Conservation (phyloP, 1,140 invertebrate species). For the Teleopsis dalmanni region DNA sequence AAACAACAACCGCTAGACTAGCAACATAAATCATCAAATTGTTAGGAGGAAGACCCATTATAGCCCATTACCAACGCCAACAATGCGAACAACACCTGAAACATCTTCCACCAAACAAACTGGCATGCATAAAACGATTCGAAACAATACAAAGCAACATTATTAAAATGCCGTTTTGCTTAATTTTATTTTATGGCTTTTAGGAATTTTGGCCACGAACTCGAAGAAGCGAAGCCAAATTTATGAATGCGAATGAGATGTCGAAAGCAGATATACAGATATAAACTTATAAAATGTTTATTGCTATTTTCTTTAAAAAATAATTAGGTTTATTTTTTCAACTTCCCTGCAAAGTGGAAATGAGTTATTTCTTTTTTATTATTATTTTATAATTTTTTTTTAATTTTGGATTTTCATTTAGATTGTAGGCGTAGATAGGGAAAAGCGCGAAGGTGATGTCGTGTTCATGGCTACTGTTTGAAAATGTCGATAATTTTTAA, state of each 20-base stretch:
- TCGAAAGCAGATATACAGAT: conserved; percentile 7
- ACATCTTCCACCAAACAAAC: not conserved
- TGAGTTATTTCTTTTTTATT: conserved; percentile 21
- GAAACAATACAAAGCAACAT: conserved; percentile 2
- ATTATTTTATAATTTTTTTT: conserved; percentile 21
- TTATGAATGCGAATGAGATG: conserved; percentile 43
- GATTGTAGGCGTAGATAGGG: conserved; percentile 33
- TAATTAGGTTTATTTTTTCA: conserved; percentile 24
- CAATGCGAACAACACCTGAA: conserved; percentile 8
- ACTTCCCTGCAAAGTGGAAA: conserved; percentile 41
- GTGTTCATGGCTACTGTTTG: conserved; percentile 13
- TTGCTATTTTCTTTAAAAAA: not conserved
- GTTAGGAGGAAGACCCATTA: conserved; percentile 41
- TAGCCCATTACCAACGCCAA: conserved; percentile 34
- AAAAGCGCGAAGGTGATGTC: conserved; percentile 17
- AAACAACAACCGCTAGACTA: conserved; percentile 26
- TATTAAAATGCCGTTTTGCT: conserved; percentile 43
- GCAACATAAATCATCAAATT: conserved; percentile 43
- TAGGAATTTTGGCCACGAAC: conserved; percentile 32
- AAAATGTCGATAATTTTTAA: no score
- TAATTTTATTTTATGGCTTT: conserved; percentile 43
- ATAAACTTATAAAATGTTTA: no score
- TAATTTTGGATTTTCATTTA: conserved; percentile 33
- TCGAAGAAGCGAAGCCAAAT: conserved; percentile 35
- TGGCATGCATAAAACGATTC: not conserved